Evolutionary conservation across 2,888 invertebrate species (phyloP).

Genomic region (Andrena chrysosceles): DNA sequence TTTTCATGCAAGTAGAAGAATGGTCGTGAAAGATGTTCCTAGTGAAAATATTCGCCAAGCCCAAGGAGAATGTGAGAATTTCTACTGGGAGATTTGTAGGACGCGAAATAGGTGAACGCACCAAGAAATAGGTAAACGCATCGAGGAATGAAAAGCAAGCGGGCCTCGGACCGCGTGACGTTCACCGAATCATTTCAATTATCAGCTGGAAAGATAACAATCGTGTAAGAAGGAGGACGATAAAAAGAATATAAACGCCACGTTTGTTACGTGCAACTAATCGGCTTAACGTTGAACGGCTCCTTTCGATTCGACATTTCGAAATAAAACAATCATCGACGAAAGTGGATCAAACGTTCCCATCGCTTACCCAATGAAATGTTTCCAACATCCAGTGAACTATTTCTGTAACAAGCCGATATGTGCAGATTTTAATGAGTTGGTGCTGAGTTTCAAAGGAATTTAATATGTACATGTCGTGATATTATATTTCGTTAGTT

Average conservation of each 20-base stretch:
- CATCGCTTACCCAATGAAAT: background rate
- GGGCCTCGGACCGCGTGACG: background rate
- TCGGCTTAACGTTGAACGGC: conserved; percentile 13
- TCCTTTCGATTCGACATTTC: background rate
- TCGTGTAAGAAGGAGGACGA: background rate
- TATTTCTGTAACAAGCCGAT: background rate
- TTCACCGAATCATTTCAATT: conserved; percentile 24
- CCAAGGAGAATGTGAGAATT: too few relatives aligned
- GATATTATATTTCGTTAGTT: too few relatives aligned
- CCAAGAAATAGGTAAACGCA: conserved; percentile 1
- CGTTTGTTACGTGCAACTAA: conserved; percentile 28
- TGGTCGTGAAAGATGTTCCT: too few relatives aligned
- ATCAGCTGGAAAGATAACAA: background rate
- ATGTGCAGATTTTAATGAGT: too few relatives aligned
- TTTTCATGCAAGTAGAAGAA: too few relatives aligned
- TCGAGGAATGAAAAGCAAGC: conserved; percentile 23
- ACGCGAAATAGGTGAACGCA: too few relatives aligned
- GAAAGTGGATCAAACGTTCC: conserved; percentile 7
- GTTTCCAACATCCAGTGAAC: background rate
- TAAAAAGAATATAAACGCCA: background rate
- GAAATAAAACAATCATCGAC: conserved; percentile 13
- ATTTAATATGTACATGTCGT: too few relatives aligned
- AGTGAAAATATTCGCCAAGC: too few relatives aligned
- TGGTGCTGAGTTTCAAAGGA: too few relatives aligned
- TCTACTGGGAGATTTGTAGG: too few relatives aligned